Conservation (phyloP, 2,797 vertebrate genomes). For the Mus spretus region DNA sequence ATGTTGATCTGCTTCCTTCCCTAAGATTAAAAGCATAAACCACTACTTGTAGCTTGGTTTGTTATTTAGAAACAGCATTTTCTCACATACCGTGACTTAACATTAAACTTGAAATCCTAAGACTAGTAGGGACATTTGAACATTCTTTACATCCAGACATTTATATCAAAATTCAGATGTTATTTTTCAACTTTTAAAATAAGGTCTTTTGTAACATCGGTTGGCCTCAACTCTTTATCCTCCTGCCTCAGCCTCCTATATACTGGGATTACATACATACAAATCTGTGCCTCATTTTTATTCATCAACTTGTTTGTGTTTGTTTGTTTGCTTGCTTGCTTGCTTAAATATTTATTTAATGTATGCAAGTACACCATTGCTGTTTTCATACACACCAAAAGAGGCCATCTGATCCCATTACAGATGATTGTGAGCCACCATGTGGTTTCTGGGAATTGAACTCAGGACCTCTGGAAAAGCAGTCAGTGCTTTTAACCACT, state of each 20-base stretch:
- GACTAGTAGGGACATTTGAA: slow-evolving; percentile 31
- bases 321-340: not conserved
- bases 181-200: not conserved
- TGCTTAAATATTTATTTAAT: too few species aligned
- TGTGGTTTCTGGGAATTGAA: too few species aligned
- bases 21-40: not conserved
- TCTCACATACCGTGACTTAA: not conserved
- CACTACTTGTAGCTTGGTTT: not conserved
- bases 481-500: too few species aligned
- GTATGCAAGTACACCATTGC: too few species aligned
- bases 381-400: too few species aligned
- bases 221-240: not conserved
- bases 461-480: too few species aligned
- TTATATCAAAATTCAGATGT: slow-evolving; percentile 24
- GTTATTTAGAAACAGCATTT: slow-evolving; percentile 60
- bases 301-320: not conserved
- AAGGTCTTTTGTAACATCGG: not conserved
- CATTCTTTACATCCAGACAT: not conserved
- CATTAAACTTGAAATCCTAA: slow-evolving; percentile 60
- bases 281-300: not conserved
- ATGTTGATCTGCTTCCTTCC: not conserved
- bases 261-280: not conserved
- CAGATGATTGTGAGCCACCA: too few species aligned
- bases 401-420: too few species aligned
- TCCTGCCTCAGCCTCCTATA: not conserved